phyloP scores from a whole-genome alignment of 2,797 vertebrate genomes.

The Silurus aristotelis region DNA sequence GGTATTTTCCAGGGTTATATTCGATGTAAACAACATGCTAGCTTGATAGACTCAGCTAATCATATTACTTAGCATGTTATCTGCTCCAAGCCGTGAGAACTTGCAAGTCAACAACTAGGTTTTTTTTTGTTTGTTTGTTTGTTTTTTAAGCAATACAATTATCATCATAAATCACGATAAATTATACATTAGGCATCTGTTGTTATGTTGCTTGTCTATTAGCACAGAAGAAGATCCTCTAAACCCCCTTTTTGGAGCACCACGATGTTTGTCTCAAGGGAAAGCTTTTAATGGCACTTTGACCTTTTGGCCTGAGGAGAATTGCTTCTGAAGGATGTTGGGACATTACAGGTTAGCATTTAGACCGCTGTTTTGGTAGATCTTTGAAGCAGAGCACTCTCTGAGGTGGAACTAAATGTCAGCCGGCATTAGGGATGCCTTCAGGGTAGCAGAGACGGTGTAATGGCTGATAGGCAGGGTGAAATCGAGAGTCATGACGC shows the following conservation, averaged over 20 bases:
- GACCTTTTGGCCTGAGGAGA: slow-evolving; percentile 36
- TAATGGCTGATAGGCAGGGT: slow-evolving; percentile 5
- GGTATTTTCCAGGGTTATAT: not conserved
- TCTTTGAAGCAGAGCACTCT: slow-evolving; percentile 25
- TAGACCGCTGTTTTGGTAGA: slow-evolving; percentile 24
- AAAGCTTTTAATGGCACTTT: slow-evolving; percentile 34
- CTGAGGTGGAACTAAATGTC: slow-evolving; percentile 45
- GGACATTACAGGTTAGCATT: slow-evolving; percentile 32
- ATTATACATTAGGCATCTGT: not conserved
- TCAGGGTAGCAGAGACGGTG: slow-evolving; percentile 22
- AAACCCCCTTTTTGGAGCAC: not conserved
- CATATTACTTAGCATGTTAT: not conserved
- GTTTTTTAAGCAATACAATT: not conserved
- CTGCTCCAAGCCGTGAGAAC: not conserved
- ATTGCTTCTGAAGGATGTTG: slow-evolving; percentile 27
- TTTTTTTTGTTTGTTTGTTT: not conserved
- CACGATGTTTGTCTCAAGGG: not conserved
- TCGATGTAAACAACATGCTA: no score
- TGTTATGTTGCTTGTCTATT: not conserved
- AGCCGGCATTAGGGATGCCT: slow-evolving; percentile 47
- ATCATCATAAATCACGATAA: not conserved
- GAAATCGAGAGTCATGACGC: slow-evolving; percentile 19
- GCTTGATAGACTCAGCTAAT: not conserved
- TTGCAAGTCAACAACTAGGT: not conserved
- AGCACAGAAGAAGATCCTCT: not conserved